These are phyloP conservation scores for Oncorhynchus gorbuscha DNA, from an alignment of 2,113 vertebrate species.

Conservation along the genomic window DNA sequence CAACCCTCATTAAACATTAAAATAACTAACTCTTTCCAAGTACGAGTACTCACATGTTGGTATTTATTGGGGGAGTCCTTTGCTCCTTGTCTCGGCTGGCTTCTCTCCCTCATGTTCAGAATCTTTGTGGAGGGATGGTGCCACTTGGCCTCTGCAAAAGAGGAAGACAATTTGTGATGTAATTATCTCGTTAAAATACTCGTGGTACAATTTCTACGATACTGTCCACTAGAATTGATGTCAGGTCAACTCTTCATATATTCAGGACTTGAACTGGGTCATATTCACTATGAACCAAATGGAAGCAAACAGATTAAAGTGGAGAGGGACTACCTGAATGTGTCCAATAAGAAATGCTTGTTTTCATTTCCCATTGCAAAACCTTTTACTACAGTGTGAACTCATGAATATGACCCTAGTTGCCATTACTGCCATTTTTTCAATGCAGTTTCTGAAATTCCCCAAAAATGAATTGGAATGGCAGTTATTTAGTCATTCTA, in stretches of 20 bases:
- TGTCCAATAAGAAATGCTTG: no score
- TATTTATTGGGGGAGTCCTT: slow-evolving; percentile 81
- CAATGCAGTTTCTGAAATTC: no score
- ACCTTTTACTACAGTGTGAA: no score
- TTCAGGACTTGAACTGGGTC: background rate
- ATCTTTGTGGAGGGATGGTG: slow-evolving; percentile 78
- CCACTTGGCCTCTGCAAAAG: slow-evolving; percentile 80
- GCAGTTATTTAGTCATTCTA: no score
- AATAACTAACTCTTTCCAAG: background rate
- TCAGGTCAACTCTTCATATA: background rate
- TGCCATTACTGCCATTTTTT: background rate
- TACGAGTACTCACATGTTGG: slow-evolving; percentile 76
- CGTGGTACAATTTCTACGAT: background rate
- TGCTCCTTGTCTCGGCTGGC: slow-evolving; percentile 77
- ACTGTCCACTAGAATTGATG: background rate
- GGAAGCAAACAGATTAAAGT: no score
- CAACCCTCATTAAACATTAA: background rate
- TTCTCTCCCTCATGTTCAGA: slow-evolving; percentile 78
- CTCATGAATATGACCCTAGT: background rate
- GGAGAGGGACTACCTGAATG: no score
- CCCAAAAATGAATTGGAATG: no score
- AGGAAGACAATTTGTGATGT: background rate
- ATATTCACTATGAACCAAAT: no score
- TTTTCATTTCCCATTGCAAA: no score
- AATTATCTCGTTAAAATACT: background rate